phyloP scores from a whole-genome alignment of 2,888 invertebrate species.

The Helicoverpa assulta region DNA sequence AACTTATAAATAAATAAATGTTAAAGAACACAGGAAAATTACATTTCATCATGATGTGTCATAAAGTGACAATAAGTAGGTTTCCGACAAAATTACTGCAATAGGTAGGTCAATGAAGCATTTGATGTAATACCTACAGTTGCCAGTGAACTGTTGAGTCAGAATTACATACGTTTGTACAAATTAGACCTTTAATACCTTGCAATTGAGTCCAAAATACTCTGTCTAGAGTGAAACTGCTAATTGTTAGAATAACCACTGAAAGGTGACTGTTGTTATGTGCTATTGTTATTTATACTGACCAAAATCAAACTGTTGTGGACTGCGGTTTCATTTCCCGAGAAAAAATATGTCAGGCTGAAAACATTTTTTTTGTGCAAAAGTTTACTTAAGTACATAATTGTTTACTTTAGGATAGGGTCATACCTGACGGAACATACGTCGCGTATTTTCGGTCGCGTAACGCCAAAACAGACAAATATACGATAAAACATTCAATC shows the following conservation, averaged over 20 bases:
- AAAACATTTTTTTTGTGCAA: neutral
- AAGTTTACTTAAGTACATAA: too few relatives aligned
- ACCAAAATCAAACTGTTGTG: neutral
- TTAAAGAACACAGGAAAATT: neutral
- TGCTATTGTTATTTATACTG: neutral
- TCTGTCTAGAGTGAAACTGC: neutral
- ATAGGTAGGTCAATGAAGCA: conserved; percentile 47
- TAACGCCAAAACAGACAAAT: too few relatives aligned
- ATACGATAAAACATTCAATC: too few relatives aligned
- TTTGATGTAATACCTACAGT: conserved; percentile 30
- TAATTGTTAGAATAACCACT: conserved; percentile 33
- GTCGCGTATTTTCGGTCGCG: too few relatives aligned
- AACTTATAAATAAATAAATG: too few relatives aligned
- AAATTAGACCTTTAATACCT: neutral
- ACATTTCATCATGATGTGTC: neutral
- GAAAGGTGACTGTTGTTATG: conserved; percentile 6
- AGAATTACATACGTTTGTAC: neutral
- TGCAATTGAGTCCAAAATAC: conserved; percentile 17
- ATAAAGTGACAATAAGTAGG: neutral
- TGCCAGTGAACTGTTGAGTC: conserved; percentile 15
- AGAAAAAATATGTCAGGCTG: neutral
- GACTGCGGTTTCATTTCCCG: neutral
- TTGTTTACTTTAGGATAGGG: too few relatives aligned
- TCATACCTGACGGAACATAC: too few relatives aligned
- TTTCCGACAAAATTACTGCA: conserved; percentile 16